Conservation (phyloP, 2,888 invertebrate species). For the Phasia obesa region DNA sequence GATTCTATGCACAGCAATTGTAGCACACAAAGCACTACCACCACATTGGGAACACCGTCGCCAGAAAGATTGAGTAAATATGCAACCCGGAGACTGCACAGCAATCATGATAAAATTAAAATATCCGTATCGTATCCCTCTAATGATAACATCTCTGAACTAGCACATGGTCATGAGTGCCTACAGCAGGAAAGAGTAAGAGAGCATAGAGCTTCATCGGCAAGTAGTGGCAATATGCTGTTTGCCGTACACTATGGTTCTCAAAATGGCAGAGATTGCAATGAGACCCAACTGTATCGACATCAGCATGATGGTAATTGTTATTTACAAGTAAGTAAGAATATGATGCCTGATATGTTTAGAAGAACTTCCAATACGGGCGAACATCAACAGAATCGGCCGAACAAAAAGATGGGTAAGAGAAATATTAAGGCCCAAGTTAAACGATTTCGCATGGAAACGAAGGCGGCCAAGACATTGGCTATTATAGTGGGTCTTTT, state of each 20-base stretch:
- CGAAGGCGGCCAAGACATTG: constrained; percentile 97
- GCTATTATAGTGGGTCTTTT: constrained; percentile 99
- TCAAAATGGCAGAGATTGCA: constrained; percentile 86
- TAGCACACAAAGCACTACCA: constrained; percentile 87
- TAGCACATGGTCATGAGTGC: constrained; percentile 74
- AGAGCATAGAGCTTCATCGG: constrained; percentile 83
- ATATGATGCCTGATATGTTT: constrained; percentile 80
- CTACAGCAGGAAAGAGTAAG: constrained; percentile 72
- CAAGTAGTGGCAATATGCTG: constrained; percentile 73
- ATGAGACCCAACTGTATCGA: constrained; percentile 83
- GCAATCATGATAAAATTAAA: constrained; percentile 89
- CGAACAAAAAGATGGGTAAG: constrained; percentile 90
- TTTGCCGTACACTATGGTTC: constrained; percentile 87
- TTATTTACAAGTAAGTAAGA: constrained; percentile 84
- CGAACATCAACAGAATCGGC: constrained; percentile 77
- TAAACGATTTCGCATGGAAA: constrained; percentile 96
- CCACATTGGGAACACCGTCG: constrained; percentile 86
- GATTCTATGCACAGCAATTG: constrained; percentile 86
- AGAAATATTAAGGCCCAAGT: constrained; percentile 95
- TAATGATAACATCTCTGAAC: constrained; percentile 86
- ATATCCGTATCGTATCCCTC: constrained; percentile 94
- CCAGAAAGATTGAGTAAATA: constrained; percentile 85
- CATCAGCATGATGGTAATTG: constrained; percentile 83
- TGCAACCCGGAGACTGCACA: constrained; percentile 84
- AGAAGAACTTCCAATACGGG: constrained; percentile 78